Percentiles rank a stretch among this genome's conserved stretches.
Evolutionary conservation across 2,797 vertebrate species (phyloP).

Genomic region (Paratrypauchen microcephalus): DNA sequence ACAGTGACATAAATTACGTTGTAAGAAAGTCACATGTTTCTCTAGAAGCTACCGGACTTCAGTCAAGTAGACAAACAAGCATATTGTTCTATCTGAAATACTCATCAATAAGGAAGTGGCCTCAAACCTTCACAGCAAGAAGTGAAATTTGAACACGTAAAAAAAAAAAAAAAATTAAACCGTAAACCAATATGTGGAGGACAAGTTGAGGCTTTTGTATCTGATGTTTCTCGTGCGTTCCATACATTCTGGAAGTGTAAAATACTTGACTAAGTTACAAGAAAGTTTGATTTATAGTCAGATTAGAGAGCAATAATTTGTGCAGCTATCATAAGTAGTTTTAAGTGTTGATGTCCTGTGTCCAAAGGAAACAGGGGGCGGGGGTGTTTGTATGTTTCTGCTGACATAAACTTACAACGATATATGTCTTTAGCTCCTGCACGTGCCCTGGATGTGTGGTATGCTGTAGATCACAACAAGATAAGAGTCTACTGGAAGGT

Average conservation of each 20-base stretch:
- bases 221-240: background rate
- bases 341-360: background rate
- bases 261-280: background rate
- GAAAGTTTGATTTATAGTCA: no score
- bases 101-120: background rate
- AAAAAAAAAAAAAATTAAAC: background rate
- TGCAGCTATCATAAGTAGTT: no score
- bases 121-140: background rate
- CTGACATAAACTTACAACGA: background rate
- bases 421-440: constrained; percentile 62
- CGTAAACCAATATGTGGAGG: background rate
- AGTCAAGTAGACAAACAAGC: background rate
- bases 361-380: background rate
- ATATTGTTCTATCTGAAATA: background rate
- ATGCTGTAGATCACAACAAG: constrained; percentile 38
- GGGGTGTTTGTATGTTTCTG: background rate
- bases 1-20: background rate
- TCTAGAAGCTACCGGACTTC: background rate
- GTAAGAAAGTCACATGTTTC: background rate
- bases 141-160: background rate
- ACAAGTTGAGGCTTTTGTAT: background rate
- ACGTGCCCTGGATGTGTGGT: constrained; percentile 82
- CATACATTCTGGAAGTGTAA: background rate
- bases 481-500: constrained; percentile 90
- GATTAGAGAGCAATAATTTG: no score